These are phyloP conservation scores for Thyatira batis DNA, from an alignment of 2,888 invertebrate species.

Conservation along the genomic window DNA sequence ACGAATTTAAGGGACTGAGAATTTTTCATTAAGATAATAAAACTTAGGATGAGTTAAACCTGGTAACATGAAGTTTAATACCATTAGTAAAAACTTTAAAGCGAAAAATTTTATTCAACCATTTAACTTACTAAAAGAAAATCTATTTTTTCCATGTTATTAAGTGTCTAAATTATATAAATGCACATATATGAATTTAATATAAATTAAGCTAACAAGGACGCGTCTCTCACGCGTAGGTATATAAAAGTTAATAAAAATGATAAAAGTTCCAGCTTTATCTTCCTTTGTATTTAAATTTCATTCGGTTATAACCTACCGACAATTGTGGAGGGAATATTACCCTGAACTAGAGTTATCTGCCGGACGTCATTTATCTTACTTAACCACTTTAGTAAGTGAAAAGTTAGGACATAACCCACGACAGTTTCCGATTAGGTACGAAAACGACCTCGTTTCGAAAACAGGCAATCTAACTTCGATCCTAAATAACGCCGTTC, in stretches of 20 bases:
- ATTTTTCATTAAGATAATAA: conserved; percentile 32
- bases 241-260: neutral
- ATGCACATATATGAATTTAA: conserved; percentile 8
- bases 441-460: conserved; percentile 8
- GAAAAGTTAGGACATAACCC: conserved; percentile 23
- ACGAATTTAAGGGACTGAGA: conserved; percentile 21
- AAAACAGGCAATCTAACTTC: conserved; percentile 8
- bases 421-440: conserved; percentile 1
- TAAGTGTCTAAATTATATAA: too few relatives aligned
- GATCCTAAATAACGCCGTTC: neutral
- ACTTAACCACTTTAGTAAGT: conserved; percentile 32
- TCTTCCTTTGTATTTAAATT: neutral
- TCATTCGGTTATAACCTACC: neutral
- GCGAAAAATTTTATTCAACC: too few relatives aligned
- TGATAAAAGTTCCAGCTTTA: neutral
- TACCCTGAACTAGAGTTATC: conserved; percentile 33
- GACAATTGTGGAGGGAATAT: conserved; percentile 30
- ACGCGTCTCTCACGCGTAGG: neutral
- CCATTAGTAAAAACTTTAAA: conserved; percentile 19
- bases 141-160: too few relatives aligned
- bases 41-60: conserved; percentile 23
- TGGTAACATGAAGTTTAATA: conserved; percentile 8
- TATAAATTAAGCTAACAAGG: neutral
- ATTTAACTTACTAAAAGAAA: too few relatives aligned
- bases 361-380: conserved; percentile 38